Conservation (phyloP, 2,888 invertebrate species). For the Hyalella azteca region DNA sequence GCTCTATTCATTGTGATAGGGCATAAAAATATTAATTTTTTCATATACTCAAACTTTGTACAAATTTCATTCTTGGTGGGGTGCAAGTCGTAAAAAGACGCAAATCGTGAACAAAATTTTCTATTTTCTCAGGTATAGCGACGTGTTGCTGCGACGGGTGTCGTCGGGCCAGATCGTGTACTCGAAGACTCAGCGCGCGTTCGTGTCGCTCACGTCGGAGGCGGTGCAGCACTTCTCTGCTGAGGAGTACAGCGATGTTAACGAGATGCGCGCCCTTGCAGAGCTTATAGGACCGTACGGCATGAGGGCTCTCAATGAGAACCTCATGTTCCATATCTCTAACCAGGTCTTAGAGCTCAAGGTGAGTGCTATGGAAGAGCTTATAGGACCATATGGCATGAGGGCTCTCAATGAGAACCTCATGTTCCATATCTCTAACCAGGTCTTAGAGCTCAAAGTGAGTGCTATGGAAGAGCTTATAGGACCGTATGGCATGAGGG, state of each 20-base stretch:
- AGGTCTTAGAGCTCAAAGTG: constrained; percentile 90
- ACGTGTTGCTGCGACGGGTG: constrained; percentile 82
- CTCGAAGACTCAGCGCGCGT: constrained; percentile 94
- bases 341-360: constrained; percentile 95
- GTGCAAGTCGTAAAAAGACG: no score
- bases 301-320: constrained; percentile 94
- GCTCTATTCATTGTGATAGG: no score
- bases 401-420: constrained; percentile 93
- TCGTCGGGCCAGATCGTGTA: constrained; percentile 96
- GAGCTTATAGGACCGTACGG: constrained; percentile 98
- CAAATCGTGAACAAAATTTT: no score
- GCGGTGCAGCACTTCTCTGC: constrained; percentile 93
- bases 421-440: constrained; percentile 98
- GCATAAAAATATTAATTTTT: no score
- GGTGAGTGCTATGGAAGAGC: constrained; percentile 74
- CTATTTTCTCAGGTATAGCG: constrained; percentile 69
- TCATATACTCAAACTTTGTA: no score
- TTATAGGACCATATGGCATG: constrained; percentile 98
- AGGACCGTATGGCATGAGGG: constrained; percentile 98
- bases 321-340: constrained; percentile 97
- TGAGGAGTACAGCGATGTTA: constrained; percentile 97
- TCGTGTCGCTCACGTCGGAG: constrained; percentile 90
- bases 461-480: constrained; percentile 93
- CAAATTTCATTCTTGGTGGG: no score
- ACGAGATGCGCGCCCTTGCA: constrained; percentile 89